Evolutionary conservation across 2,888 invertebrate species (phyloP).

Genomic region (Tenthredo scrophulariae): DNA sequence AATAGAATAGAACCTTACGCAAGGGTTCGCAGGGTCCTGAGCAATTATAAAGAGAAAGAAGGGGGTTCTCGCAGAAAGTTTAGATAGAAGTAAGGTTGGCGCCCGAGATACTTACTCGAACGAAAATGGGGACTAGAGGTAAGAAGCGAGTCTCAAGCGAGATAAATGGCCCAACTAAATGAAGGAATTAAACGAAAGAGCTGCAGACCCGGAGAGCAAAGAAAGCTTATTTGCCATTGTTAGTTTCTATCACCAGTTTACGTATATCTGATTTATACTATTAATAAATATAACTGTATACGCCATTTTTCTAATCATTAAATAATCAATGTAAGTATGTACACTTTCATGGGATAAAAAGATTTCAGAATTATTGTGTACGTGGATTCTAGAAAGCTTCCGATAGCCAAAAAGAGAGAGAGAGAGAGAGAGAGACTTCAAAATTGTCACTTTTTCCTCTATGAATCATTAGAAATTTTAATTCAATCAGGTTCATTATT

Average conservation of each 20-base stretch:
- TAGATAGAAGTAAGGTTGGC: constrained; percentile 18
- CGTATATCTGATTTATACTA: not conserved
- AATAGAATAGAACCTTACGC: constrained; percentile 17
- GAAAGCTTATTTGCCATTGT: constrained; percentile 22
- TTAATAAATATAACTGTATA: not conserved
- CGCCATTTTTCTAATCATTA: not conserved
- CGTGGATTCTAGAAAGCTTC: too few relatives aligned
- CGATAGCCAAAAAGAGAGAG: too few relatives aligned
- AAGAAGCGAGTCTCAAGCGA: constrained; percentile 59
- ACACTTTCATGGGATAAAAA: not conserved
- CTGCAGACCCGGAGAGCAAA: not conserved
- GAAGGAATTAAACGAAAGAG: constrained; percentile 61
- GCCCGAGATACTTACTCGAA: constrained; percentile 50
- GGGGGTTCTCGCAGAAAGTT: not conserved
- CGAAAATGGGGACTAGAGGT: constrained; percentile 56
- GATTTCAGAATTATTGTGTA: too few relatives aligned
- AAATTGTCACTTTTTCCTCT: not conserved
- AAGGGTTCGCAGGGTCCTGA: not conserved
- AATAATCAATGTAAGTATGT: not conserved
- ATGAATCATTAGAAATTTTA: not conserved
- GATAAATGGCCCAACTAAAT: constrained; percentile 63
- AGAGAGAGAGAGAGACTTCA: too few relatives aligned
- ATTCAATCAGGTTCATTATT: constrained; percentile 1
- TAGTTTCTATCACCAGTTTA: constrained; percentile 5
- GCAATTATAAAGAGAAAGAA: constrained; percentile 27